A percentile compares a stretch with the other conserved stretches of the same genome.
These are phyloP conservation scores for Caenorhabditis sinica DNA, from an alignment of 2,888 invertebrate genomes.

Conservation along the genomic window DNA sequence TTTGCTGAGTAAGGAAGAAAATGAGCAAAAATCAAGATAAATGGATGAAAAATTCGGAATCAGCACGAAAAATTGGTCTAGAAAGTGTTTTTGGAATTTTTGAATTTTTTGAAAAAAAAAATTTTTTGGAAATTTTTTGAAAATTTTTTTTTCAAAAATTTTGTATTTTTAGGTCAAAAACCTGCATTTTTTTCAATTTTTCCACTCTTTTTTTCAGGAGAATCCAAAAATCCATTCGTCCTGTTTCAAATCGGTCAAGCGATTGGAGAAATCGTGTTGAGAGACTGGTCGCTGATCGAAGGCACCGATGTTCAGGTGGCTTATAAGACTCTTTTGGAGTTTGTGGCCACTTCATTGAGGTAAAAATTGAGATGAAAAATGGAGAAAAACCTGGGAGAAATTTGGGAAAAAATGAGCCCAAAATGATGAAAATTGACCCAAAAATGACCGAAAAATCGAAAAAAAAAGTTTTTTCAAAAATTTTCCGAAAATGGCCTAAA, in stretches of 20 bases:
- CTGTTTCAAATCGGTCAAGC: slow-evolving; percentile 92
- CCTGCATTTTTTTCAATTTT: too few relatives aligned
- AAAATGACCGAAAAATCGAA: background rate
- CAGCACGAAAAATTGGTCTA: too few relatives aligned
- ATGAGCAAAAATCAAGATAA: background rate
- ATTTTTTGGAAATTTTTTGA: too few relatives aligned
- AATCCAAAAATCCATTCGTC: slow-evolving; percentile 87
- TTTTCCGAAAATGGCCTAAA: background rate
- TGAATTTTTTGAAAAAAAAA: too few relatives aligned
- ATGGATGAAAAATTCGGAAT: too few relatives aligned
- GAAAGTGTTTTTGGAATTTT: too few relatives aligned
- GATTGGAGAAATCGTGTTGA: slow-evolving; percentile 90
- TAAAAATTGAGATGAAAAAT: background rate
- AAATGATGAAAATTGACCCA: slow-evolving; percentile 87
- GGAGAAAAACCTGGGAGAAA: too few relatives aligned
- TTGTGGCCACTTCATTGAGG: slow-evolving; percentile 61
- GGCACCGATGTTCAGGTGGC: slow-evolving; percentile 88
- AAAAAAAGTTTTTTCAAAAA: too few relatives aligned
- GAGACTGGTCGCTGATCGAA: slow-evolving; percentile 91
- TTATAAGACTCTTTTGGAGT: slow-evolving; percentile 85
- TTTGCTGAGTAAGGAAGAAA: slow-evolving; percentile 70
- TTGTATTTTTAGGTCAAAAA: too few relatives aligned
- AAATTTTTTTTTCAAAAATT: too few relatives aligned
- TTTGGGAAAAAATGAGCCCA: background rate
- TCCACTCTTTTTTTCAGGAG: slow-evolving; percentile 65